These are phyloP conservation scores for Cheilosia impressa DNA, from an alignment of 2,888 invertebrate genomes.

Conservation along the genomic window DNA sequence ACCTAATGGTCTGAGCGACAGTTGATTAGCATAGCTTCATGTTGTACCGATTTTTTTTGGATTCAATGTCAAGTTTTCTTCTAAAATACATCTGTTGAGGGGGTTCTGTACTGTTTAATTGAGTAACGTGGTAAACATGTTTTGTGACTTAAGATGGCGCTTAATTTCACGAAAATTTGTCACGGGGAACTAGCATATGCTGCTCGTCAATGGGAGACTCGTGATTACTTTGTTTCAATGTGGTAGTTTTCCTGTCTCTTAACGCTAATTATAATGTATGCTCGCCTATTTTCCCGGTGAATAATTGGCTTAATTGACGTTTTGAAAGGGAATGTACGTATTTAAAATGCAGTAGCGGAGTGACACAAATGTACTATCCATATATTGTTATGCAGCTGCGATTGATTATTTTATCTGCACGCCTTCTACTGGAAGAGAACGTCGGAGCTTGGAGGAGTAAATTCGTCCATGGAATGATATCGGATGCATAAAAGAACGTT, in stretches of 20 bases:
- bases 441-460: too few species aligned
- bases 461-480: too few species aligned
- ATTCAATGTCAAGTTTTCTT: constrained; percentile 30
- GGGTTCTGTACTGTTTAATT: not conserved
- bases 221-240: constrained; percentile 19
- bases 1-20: not conserved
- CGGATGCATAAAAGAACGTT: too few species aligned
- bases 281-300: not conserved
- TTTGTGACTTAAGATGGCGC: constrained; percentile 23
- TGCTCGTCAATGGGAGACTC: constrained; percentile 4
- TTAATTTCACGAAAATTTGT: constrained; percentile 3
- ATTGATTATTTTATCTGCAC: too few species aligned
- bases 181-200: constrained; percentile 6
- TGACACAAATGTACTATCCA: too few species aligned
- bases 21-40: not conserved
- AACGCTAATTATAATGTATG: not conserved
- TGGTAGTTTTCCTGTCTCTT: not conserved
- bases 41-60: not conserved
- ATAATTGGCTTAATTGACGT: not conserved
- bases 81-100: constrained; percentile 5
- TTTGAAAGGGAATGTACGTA: not conserved
- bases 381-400: too few species aligned
- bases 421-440: too few species aligned
- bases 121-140: constrained; percentile 2
- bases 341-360: too few species aligned